Evolutionary conservation across 2,113 vertebrate genomes (phyloP).

Genomic region (Grallaria varia): DNA sequence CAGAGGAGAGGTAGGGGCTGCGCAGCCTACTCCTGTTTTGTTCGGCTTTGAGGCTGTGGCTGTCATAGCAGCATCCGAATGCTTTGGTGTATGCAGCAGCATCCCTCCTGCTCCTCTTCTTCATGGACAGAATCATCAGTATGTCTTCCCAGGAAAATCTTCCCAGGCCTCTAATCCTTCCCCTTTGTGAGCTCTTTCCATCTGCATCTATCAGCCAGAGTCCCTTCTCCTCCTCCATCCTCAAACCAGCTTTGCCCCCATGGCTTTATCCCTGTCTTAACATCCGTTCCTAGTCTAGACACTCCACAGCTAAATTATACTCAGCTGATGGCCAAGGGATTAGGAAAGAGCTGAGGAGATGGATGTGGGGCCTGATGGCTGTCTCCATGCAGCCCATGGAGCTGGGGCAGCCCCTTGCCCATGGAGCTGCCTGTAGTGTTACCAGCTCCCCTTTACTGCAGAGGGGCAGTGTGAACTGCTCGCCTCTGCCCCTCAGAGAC

Average conservation of each 20-base stretch:
- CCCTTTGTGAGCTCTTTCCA: neutral
- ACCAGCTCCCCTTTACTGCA: neutral
- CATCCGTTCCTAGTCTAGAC: neutral
- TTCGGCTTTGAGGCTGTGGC: neutral
- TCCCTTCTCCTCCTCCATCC: neutral
- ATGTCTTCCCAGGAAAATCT: neutral
- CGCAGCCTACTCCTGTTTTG: rapidly evolving
- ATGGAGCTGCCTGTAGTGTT: rapidly evolving
- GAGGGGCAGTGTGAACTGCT: neutral
- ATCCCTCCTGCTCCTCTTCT: neutral
- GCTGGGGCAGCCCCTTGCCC: neutral
- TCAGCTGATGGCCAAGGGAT: neutral
- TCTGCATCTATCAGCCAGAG: neutral
- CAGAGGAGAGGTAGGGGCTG: neutral
- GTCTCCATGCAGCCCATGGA: rapidly evolving
- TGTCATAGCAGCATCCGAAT: neutral
- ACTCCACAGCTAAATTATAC: neutral
- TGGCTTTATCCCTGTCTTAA: neutral
- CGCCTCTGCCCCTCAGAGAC: rapidly evolving
- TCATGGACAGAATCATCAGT: neutral
- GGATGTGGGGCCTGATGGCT: neutral
- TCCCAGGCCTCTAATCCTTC: neutral
- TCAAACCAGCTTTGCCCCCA: neutral
- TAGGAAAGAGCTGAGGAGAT: neutral
- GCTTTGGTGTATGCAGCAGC: neutral